Evolutionary conservation across 2,797 vertebrate genomes (phyloP).

Genomic region (Sphenopsis melanotis): DNA sequence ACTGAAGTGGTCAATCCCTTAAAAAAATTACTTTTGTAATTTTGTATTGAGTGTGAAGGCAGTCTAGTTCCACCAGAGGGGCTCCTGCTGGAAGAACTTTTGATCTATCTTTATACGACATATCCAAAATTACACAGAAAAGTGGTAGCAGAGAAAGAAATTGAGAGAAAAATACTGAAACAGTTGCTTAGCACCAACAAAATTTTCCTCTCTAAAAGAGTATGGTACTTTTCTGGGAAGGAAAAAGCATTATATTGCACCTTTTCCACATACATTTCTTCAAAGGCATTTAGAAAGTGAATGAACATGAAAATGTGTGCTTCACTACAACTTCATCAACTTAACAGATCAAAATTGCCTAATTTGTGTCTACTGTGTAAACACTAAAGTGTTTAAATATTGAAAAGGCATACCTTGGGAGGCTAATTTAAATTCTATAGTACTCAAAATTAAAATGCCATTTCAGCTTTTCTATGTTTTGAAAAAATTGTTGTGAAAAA

Average conservation of each 20-base stretch:
- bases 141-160: background rate
- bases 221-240: background rate
- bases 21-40: background rate
- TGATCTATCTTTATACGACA: background rate
- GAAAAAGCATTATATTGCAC: background rate
- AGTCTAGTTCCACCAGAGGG: background rate
- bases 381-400: background rate
- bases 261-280: background rate
- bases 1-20: fast-evolving
- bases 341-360: background rate
- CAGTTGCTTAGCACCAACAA: background rate
- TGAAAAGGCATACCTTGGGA: background rate
- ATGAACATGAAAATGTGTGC: background rate
- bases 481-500: background rate
- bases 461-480: background rate
- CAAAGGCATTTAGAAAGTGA: background rate
- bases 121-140: background rate
- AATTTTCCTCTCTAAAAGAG: background rate
- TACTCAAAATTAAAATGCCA: background rate
- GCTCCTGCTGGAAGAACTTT: background rate
- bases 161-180: background rate
- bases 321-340: background rate
- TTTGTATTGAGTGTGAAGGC: background rate
- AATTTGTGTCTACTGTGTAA: background rate
- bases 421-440: background rate